These are phyloP conservation scores for Atethmia centrago DNA, from an alignment of 2,888 invertebrate species.

Conservation along the genomic window DNA sequence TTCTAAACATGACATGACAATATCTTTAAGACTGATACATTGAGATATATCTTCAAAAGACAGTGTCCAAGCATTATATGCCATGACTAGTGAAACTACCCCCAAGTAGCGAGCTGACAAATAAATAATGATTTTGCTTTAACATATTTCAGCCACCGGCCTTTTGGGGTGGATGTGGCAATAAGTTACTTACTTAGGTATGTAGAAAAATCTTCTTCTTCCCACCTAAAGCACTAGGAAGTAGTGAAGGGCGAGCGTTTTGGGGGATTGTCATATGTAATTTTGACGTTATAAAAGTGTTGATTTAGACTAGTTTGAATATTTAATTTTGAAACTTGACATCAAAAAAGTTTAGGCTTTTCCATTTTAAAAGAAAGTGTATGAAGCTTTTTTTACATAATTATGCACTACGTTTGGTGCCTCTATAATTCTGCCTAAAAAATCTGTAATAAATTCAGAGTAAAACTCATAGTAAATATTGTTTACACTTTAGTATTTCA, in stretches of 20 bases:
- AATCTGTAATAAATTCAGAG: too few relatives aligned
- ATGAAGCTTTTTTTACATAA: background rate
- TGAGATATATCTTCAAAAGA: slow-evolving; percentile 61
- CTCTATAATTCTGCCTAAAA: too few relatives aligned
- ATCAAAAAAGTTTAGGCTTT: background rate
- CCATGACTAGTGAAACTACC: slow-evolving; percentile 85
- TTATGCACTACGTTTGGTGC: too few relatives aligned
- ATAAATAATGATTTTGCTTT: slow-evolving; percentile 88
- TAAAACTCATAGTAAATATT: too few relatives aligned
- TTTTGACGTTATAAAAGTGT: too few relatives aligned
- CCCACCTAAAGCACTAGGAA: too few relatives aligned
- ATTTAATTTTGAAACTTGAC: too few relatives aligned
- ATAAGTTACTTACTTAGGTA: slow-evolving; percentile 17
- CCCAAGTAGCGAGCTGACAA: slow-evolving; percentile 77
- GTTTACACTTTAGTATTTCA: background rate
- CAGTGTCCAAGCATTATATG: slow-evolving; percentile 85
- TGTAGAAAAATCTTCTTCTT: slow-evolving; percentile 16
- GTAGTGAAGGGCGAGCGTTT: too few relatives aligned
- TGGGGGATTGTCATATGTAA: too few relatives aligned
- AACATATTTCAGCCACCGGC: slow-evolving; percentile 81
- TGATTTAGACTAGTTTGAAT: too few relatives aligned
- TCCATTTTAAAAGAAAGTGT: background rate
- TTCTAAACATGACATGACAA: slow-evolving; percentile 47
- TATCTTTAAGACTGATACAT: slow-evolving; percentile 28
- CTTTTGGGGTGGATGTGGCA: slow-evolving; percentile 44